Percentiles rank a stretch among this genome's conserved stretches.
Evolutionary conservation across 2,113 vertebrate species (phyloP).

Genomic region (Campylomormyrus tamandua): DNA sequence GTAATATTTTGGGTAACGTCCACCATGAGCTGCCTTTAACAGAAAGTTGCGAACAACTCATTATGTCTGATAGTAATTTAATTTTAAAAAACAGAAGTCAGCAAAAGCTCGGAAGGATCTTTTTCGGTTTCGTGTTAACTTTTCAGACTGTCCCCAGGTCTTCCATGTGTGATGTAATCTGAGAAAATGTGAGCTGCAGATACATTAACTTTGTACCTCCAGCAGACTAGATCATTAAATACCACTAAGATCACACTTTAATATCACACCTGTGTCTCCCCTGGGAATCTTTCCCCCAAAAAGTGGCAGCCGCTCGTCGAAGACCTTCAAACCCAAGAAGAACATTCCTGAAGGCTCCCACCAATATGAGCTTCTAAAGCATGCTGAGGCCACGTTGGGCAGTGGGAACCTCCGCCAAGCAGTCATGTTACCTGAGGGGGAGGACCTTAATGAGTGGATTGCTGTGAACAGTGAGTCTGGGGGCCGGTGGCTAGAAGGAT

Average conservation of each 20-base stretch:
- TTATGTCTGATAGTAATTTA: neutral
- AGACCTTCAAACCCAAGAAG: conserved; percentile 96
- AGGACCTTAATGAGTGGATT: conserved; percentile 96
- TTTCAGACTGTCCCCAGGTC: neutral
- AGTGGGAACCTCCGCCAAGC: conserved; percentile 90
- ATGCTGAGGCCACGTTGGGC: conserved; percentile 87
- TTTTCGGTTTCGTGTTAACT: neutral
- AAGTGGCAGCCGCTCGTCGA: conserved; percentile 84
- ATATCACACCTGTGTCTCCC: neutral
- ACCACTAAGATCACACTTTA: neutral
- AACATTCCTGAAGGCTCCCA: conserved; percentile 94
- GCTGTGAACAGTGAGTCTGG: conserved; percentile 86
- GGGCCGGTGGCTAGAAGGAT: neutral
- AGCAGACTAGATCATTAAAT: neutral
- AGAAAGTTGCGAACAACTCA: neutral
- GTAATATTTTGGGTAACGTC: neutral
- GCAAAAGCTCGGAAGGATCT: neutral
- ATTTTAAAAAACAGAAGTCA: neutral
- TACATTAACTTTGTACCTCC: neutral
- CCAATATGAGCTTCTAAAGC: conserved; percentile 90
- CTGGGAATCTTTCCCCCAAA: neutral
- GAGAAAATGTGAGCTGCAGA: neutral
- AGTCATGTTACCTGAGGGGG: conserved; percentile 88
- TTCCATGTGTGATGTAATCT: neutral
- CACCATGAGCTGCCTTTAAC: neutral